These are phyloP conservation scores for Osmoderma eremita DNA, from an alignment of 2,888 invertebrate genomes.

Conservation along the genomic window DNA sequence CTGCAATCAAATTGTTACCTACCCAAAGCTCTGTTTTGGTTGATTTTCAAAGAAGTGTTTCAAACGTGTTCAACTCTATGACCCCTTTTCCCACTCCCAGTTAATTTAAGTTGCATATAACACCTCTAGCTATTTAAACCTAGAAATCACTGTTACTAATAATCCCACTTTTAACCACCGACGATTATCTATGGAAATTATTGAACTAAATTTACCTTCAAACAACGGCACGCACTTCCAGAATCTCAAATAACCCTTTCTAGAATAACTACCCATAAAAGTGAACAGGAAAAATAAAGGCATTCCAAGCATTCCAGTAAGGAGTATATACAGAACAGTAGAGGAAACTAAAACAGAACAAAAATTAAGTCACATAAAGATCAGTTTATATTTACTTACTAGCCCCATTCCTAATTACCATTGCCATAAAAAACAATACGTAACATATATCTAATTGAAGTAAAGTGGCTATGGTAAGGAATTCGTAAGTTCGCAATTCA, in stretches of 20 bases:
- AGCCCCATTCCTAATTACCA: conserved; percentile 24
- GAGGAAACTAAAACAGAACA: conserved; percentile 24
- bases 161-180: too few species aligned
- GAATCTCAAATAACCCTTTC: conserved; percentile 33
- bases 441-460: conserved; percentile 11
- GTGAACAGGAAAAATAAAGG: conserved; percentile 35
- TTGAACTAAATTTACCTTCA: conserved; percentile 25
- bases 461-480: not conserved
- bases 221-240: conserved; percentile 42
- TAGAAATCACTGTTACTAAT: too few species aligned
- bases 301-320: conserved; percentile 37
- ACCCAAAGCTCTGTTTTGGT: too few species aligned
- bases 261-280: conserved; percentile 42
- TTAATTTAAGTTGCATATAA: too few species aligned
- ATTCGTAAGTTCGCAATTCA: conserved; percentile 15
- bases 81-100: too few species aligned
- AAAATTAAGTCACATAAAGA: not conserved
- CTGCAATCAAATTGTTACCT: too few species aligned
- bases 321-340: conserved; percentile 2
- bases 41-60: too few species aligned
- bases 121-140: too few species aligned
- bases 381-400: conserved; percentile 26
- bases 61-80: too few species aligned
- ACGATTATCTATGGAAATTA: not conserved
- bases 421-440: conserved; percentile 19